These are phyloP conservation scores for Drymodes brunneopygia DNA, from an alignment of 2,113 vertebrate genomes.

Conservation along the genomic window DNA sequence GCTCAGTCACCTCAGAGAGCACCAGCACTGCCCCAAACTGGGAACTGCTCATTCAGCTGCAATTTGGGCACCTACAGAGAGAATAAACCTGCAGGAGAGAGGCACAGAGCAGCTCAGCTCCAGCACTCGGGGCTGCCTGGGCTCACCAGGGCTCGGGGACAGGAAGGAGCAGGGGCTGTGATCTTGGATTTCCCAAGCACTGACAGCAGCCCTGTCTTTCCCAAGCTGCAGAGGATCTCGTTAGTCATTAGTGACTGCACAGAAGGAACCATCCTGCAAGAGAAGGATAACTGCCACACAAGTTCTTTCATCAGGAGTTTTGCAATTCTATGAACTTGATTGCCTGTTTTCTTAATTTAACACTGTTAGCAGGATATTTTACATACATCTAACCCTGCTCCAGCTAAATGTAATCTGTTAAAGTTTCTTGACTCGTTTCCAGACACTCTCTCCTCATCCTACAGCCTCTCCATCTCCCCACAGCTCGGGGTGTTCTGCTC, in stretches of 20 bases:
- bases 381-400: background rate
- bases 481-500: rapidly evolving
- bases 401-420: background rate
- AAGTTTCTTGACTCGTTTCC: background rate
- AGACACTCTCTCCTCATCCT: background rate
- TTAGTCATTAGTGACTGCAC: background rate
- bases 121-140: background rate
- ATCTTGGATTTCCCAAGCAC: background rate
- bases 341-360: background rate
- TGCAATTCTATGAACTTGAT: background rate
- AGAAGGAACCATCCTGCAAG: background rate
- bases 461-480: background rate
- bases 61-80: background rate
- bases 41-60: background rate
- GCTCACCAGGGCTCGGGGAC: background rate
- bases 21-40: rapidly evolving
- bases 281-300: background rate
- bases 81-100: background rate
- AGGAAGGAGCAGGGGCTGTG: background rate
- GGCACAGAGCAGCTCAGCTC: rapidly evolving
- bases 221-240: background rate
- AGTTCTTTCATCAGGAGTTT: background rate
- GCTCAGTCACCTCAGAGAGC: background rate
- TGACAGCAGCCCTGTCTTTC: background rate
- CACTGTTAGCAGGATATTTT: background rate